These are phyloP conservation scores for Phocoena sinus DNA, from an alignment of 2,113 vertebrate species.

Conservation along the genomic window DNA sequence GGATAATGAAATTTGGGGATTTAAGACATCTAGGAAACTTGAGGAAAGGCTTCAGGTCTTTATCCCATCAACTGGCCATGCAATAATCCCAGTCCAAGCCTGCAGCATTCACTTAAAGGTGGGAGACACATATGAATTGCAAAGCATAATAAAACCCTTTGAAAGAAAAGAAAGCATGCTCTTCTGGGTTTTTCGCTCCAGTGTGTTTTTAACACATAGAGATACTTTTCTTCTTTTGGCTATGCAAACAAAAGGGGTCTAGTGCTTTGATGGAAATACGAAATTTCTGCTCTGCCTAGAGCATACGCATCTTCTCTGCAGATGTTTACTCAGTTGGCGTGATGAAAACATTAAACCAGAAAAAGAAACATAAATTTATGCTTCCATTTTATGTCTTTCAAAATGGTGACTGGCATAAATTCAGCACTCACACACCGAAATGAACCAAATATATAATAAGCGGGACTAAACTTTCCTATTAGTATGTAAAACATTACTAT, in stretches of 20 bases:
- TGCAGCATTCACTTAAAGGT: not conserved
- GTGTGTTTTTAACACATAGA: not conserved
- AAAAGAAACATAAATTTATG: conserved; percentile 45
- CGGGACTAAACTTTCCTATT: not conserved
- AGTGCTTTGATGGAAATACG: conserved; percentile 22
- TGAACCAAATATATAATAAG: conserved; percentile 8
- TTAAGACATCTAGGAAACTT: not conserved
- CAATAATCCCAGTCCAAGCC: not conserved
- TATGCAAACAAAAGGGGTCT: not conserved
- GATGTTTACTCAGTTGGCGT: not conserved
- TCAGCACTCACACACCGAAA: not conserved
- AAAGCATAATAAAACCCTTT: not conserved
- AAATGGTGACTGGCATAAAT: conserved; percentile 17
- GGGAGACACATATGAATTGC: not conserved
- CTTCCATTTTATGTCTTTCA: conserved; percentile 38
- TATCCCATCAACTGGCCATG: not conserved
- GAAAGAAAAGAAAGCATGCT: conserved; percentile 6
- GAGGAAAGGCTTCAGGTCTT: not conserved
- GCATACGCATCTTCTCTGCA: not conserved
- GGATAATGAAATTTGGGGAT: not conserved
- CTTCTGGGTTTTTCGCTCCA: not conserved
- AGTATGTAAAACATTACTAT: conserved; percentile 22
- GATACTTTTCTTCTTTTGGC: not conserved
- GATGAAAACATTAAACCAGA: conserved; percentile 34
- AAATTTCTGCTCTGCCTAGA: conserved; percentile 14